Percentiles rank a stretch among this genome's conserved stretches.
phyloP scores from a whole-genome alignment of 2,797 vertebrate genomes.

The Oreochromis grahami region DNA sequence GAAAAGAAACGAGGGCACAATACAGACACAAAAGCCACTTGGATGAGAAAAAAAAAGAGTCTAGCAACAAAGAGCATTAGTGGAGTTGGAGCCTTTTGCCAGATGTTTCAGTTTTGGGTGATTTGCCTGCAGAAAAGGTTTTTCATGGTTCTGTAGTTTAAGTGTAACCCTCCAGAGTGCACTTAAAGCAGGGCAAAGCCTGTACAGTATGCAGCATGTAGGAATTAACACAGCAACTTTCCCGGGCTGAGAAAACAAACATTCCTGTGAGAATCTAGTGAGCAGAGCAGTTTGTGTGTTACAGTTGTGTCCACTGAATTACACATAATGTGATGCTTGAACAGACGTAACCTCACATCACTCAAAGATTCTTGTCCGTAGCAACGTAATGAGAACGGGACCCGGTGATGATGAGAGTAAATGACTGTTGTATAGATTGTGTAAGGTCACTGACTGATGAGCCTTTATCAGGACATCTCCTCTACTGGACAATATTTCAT shows the following conservation, averaged over 20 bases:
- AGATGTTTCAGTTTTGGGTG: constrained; percentile 4
- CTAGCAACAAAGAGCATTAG: neutral
- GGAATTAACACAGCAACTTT: neutral
- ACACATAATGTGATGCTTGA: neutral
- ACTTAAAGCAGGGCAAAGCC: neutral
- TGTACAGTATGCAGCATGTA: neutral
- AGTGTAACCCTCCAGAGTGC: constrained; percentile 4
- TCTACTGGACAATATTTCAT: constrained; percentile 68
- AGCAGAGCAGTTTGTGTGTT: neutral
- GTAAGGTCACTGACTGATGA: neutral
- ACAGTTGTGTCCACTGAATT: neutral
- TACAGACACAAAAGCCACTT: neutral
- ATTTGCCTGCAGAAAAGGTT: neutral
- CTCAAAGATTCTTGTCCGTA: neutral
- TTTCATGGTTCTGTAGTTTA: constrained; percentile 11
- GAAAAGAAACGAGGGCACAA: neutral
- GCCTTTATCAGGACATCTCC: constrained; percentile 10
- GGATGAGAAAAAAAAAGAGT: neutral
- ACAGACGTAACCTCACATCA: neutral
- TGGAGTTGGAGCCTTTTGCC: constrained; percentile 5
- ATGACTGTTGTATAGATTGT: neutral
- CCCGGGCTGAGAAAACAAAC: neutral
- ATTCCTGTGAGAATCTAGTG: neutral
- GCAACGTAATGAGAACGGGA: neutral
- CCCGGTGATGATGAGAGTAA: neutral